Conservation (phyloP, 2,888 invertebrate species). For the Tridacna crocea region DNA sequence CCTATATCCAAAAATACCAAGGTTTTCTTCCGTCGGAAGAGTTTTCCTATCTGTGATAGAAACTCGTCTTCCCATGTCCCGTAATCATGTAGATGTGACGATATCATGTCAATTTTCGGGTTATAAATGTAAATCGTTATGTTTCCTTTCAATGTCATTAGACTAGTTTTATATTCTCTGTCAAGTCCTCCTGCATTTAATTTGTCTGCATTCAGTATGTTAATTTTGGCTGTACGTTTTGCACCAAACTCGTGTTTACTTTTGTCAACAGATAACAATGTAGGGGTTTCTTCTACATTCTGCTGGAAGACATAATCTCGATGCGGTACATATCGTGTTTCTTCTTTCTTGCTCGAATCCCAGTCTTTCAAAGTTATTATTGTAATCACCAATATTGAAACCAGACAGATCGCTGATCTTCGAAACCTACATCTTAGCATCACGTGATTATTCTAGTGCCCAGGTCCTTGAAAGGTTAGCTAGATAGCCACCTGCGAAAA, state of each 20-base stretch:
- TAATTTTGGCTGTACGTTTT: neutral
- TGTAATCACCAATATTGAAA: neutral
- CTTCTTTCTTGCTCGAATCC: neutral
- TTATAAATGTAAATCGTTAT: constrained; percentile 66
- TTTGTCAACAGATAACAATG: neutral
- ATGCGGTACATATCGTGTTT: neutral
- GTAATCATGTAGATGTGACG: constrained; percentile 59
- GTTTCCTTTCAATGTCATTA: constrained; percentile 58
- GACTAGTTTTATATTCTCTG: neutral
- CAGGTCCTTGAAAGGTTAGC: no score
- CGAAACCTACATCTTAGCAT: neutral
- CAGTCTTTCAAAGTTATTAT: neutral
- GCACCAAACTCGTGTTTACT: neutral
- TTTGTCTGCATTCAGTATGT: neutral
- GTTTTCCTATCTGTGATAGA: constrained; percentile 56
- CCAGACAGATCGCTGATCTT: neutral
- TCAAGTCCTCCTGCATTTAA: neutral
- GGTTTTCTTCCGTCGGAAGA: constrained; percentile 46
- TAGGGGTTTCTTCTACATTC: neutral
- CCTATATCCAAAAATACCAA: constrained; percentile 67
- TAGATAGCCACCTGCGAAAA: no score
- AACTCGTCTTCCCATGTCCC: constrained; percentile 71
- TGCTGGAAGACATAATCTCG: neutral
- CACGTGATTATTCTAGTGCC: neutral
- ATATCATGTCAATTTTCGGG: constrained; percentile 66